Evolutionary conservation across 2,113 vertebrate genomes (phyloP).

Genomic region (Macrotis lagotis): DNA sequence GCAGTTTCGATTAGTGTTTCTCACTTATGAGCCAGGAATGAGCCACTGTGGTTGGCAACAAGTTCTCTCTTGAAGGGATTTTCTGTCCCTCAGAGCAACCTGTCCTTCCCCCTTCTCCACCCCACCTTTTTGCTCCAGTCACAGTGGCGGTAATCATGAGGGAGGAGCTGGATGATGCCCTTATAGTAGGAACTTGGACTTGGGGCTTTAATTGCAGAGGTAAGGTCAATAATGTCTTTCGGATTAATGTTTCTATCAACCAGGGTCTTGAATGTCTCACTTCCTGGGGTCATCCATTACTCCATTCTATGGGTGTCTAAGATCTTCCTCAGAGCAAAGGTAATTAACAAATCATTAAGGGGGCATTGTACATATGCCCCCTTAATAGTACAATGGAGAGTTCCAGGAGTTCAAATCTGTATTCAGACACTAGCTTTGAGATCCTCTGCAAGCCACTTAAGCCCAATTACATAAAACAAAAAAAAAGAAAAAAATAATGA

Average conservation of each 20-base stretch:
- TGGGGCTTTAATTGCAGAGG: neutral
- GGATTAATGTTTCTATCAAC: neutral
- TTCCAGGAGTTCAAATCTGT: too few relatives aligned
- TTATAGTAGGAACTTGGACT: neutral
- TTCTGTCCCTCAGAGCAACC: neutral
- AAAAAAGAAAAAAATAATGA: too few relatives aligned
- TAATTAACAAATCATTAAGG: neutral
- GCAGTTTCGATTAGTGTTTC: neutral
- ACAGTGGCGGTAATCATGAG: neutral
- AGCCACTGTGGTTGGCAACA: neutral
- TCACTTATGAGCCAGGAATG: neutral
- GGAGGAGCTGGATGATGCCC: neutral
- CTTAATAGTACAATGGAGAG: too few relatives aligned
- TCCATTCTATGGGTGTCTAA: neutral
- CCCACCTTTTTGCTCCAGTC: neutral
- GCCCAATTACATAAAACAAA: too few relatives aligned
- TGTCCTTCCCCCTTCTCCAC: too few relatives aligned
- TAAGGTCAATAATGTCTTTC: neutral
- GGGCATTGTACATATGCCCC: too few relatives aligned
- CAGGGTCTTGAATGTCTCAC: neutral
- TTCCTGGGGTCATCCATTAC: neutral
- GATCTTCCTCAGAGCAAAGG: neutral
- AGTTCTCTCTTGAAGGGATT: neutral
- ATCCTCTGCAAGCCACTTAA: too few relatives aligned
- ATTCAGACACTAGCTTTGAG: too few relatives aligned